Evolutionary conservation across 2,797 vertebrate genomes (phyloP).

Genomic region (Discoglossus pictus): DNA sequence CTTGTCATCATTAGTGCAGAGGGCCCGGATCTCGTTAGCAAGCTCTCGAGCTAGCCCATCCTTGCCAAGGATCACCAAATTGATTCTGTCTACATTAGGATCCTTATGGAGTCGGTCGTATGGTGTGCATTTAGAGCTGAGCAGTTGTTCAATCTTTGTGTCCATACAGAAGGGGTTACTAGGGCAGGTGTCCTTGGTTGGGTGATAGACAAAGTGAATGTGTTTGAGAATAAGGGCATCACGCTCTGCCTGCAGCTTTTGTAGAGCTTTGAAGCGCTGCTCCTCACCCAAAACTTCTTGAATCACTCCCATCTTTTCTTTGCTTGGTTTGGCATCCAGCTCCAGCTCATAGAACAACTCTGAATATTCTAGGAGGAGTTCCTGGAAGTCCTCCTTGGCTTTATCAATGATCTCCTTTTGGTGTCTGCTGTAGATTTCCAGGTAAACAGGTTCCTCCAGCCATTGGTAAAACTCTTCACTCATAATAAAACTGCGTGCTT

Average conservation of each 20-base stretch:
- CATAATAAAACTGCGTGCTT: constrained; percentile 96
- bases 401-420: constrained; percentile 93
- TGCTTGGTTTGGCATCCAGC: constrained; percentile 96
- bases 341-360: constrained; percentile 97
- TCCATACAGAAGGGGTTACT: constrained; percentile 87
- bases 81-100: constrained; percentile 83
- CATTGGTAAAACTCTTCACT: constrained; percentile 94
- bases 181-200: constrained; percentile 94
- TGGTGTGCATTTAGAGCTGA: constrained; percentile 78
- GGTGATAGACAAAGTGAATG: constrained; percentile 97
- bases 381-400: constrained; percentile 97
- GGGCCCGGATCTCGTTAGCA: constrained; percentile 93
- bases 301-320: constrained; percentile 98
- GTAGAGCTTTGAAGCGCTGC: constrained; percentile 90
- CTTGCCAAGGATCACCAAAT: constrained; percentile 94
- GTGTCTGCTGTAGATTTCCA: constrained; percentile 92
- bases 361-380: constrained; percentile 93
- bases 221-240: constrained; percentile 95
- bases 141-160: constrained; percentile 86
- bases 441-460: constrained; percentile 87
- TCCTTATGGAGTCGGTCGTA: constrained; percentile 81
- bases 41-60: constrained; percentile 91
- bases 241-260: constrained; percentile 93
- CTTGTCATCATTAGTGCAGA: constrained; percentile 91
- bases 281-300: constrained; percentile 94